These are phyloP conservation scores for Arrhamphus sclerolepis DNA, from an alignment of 2,797 vertebrate genomes.

Conservation along the genomic window DNA sequence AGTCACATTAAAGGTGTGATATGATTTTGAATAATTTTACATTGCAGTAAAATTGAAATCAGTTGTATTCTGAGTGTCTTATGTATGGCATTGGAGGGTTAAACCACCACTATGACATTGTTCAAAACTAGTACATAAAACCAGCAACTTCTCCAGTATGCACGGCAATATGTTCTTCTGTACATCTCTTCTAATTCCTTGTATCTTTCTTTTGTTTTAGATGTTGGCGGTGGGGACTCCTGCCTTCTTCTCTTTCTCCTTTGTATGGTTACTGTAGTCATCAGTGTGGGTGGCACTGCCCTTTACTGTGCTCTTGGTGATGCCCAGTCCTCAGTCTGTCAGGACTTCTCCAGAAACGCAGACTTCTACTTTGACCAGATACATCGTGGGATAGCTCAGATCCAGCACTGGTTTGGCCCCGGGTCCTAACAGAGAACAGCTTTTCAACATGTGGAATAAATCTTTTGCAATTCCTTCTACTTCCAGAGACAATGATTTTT, in stretches of 20 bases:
- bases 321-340: constrained; percentile 91
- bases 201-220: constrained; percentile 74
- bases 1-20: too few species aligned
- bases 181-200: neutral
- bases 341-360: constrained; percentile 91
- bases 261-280: constrained; percentile 93
- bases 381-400: constrained; percentile 84
- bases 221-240: constrained; percentile 91
- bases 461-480: constrained; percentile 8
- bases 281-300: constrained; percentile 95
- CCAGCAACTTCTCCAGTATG: too few species aligned
- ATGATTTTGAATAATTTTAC: too few species aligned
- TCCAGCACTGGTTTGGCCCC: constrained; percentile 88
- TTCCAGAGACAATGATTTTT: constrained; percentile 15
- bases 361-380: constrained; percentile 93
- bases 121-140: too few species aligned
- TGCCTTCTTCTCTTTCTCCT: constrained; percentile 93
- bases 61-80: too few species aligned
- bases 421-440: constrained; percentile 72
- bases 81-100: too few species aligned
- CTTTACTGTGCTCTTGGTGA: constrained; percentile 94
- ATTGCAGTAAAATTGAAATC: too few species aligned
- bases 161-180: neutral
- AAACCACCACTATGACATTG: too few species aligned
- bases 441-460: neutral